Evolutionary conservation across 2,113 vertebrate species (phyloP).

Genomic region (Brachypteracias leptosomus): DNA sequence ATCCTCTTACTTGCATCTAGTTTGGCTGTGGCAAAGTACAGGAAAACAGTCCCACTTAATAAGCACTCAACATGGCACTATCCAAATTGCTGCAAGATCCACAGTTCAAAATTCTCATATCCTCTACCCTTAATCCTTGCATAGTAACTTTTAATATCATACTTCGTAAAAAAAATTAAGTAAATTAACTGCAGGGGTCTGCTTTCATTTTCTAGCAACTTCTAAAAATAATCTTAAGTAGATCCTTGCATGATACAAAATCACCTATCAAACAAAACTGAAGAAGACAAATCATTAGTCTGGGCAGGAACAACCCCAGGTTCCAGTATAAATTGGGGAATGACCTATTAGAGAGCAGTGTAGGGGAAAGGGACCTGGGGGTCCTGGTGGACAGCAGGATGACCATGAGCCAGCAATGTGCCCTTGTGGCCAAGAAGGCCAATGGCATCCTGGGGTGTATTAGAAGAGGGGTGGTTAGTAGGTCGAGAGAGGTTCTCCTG

Average conservation of each 20-base stretch:
- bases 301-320: no score
- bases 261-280: neutral
- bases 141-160: neutral
- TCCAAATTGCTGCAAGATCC: neutral
- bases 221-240: neutral
- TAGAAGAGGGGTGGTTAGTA: no score
- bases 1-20: neutral
- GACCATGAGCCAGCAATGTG: no score
- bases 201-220: neutral
- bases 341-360: no score
- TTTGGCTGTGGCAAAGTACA: neutral
- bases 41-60: neutral
- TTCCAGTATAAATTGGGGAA: no score
- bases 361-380: no score
- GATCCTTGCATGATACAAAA: neutral
- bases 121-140: neutral
- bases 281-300: neutral
- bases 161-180: neutral
- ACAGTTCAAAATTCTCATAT: neutral
- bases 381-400: no score
- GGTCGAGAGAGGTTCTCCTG: no score
- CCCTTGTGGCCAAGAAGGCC: no score
- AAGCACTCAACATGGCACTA: neutral
- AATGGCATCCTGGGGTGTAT: no score
- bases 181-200: neutral